These are phyloP conservation scores for Pherbina coryleti DNA, from an alignment of 2,888 invertebrate genomes.

Conservation along the genomic window DNA sequence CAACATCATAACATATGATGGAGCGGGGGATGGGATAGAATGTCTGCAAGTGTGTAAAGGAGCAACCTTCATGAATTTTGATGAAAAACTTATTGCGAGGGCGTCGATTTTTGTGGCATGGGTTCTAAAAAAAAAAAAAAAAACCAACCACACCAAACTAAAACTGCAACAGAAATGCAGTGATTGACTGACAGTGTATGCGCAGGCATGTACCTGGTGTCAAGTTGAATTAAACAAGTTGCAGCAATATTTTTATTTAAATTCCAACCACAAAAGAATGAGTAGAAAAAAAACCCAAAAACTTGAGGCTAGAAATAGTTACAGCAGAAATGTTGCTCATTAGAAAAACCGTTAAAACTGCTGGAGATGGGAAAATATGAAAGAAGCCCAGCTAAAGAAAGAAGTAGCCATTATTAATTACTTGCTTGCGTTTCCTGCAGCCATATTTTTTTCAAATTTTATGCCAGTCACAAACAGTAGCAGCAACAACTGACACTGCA, in stretches of 20 bases:
- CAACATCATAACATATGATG: conserved; percentile 34
- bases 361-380: not conserved
- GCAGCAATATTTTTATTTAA: conserved; percentile 4
- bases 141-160: not conserved
- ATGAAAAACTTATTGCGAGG: conserved; percentile 25
- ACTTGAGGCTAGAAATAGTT: not conserved
- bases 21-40: not conserved
- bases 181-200: conserved; percentile 16
- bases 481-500: not conserved
- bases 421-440: not conserved
- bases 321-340: not conserved
- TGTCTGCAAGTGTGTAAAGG: not conserved
- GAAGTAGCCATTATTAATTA: not conserved
- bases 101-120: conserved; percentile 6
- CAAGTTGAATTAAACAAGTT: not conserved
- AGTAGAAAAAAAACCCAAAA: not conserved
- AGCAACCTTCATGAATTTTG: conserved; percentile 21
- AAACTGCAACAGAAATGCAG: not conserved
- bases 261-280: not conserved
- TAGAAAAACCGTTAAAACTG: not conserved
- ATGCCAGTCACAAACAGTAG: not conserved
- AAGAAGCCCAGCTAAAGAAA: not conserved
- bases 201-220: not conserved
- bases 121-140: not conserved
- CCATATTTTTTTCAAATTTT: not conserved